These are phyloP conservation scores for Leptinotarsa texana DNA, from an alignment of 1,140 invertebrate species.

Conservation along the genomic window DNA sequence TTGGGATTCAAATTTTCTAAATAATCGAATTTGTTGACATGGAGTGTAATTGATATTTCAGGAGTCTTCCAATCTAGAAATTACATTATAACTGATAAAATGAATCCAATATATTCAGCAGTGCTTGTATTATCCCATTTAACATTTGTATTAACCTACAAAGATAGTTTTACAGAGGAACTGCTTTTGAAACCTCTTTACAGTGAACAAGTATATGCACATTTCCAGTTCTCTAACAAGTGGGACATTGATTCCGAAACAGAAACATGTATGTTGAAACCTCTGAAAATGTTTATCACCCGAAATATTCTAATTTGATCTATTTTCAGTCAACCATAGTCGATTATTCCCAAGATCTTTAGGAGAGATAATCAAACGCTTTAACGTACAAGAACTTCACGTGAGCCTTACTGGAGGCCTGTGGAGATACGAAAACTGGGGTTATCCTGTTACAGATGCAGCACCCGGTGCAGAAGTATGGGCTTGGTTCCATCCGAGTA, in stretches of 20 bases:
- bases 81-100: neutral
- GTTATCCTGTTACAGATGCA: conserved; percentile 84
- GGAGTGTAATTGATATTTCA: neutral
- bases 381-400: conserved; percentile 88
- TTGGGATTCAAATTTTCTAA: neutral
- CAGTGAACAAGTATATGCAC: conserved; percentile 78
- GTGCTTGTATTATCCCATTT: conserved; percentile 10
- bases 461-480: conserved; percentile 91
- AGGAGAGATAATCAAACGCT: conserved; percentile 84
- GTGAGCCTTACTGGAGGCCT: conserved; percentile 89
- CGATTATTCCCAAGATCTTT: conserved; percentile 88
- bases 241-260: conserved; percentile 65
- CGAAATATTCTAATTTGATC: conserved; percentile 21
- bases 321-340: conserved; percentile 73
- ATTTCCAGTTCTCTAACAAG: conserved; percentile 83
- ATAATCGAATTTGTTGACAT: neutral
- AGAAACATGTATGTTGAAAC: conserved; percentile 62
- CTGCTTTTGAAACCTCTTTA: conserved; percentile 77
- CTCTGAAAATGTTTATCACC: neutral
- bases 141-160: conserved; percentile 11
- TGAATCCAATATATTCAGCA: neutral
- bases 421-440: conserved; percentile 93
- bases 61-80: neutral
- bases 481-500: conserved; percentile 79
- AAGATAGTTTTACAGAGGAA: conserved; percentile 78